These are phyloP conservation scores for Nebria brevicollis DNA, from an alignment of 2,888 invertebrate genomes.

Conservation along the genomic window DNA sequence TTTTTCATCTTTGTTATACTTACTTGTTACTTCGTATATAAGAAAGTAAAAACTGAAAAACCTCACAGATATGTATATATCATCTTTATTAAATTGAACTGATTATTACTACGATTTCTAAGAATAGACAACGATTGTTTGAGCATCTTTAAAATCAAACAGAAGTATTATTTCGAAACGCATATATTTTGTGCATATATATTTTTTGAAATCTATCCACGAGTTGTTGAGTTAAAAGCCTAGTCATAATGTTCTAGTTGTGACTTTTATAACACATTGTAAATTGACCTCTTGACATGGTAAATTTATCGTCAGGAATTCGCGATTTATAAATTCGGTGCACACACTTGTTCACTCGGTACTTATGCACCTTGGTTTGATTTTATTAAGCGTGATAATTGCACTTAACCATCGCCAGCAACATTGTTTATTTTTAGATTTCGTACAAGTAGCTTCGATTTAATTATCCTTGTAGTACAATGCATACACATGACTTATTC, in stretches of 20 bases:
- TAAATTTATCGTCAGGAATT: conserved; percentile 3
- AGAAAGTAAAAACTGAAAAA: too few species aligned
- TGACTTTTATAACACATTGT: conserved; percentile 8
- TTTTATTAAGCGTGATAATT: neutral
- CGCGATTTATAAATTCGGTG: conserved; percentile 5
- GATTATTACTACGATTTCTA: conserved; percentile 9
- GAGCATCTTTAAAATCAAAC: neutral
- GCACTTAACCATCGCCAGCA: neutral
- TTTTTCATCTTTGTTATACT: too few species aligned
- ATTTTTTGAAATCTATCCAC: too few species aligned
- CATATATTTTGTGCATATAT: too few species aligned
- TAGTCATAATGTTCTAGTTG: neutral
- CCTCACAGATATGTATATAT: too few species aligned
- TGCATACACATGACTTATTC: neutral
- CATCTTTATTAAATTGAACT: conserved; percentile 21
- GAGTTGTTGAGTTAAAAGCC: neutral
- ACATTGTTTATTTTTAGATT: neutral
- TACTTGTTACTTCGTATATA: too few species aligned
- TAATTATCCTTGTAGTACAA: neutral
- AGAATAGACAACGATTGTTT: neutral
- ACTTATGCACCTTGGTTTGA: conserved; percentile 4
- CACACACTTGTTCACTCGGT: neutral
- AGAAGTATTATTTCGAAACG: too few species aligned
- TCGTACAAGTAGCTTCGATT: neutral
- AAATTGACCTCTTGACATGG: conserved; percentile 14